Evolutionary conservation across 2,113 vertebrate species (phyloP).

Genomic region (Pygoscelis antarcticus): DNA sequence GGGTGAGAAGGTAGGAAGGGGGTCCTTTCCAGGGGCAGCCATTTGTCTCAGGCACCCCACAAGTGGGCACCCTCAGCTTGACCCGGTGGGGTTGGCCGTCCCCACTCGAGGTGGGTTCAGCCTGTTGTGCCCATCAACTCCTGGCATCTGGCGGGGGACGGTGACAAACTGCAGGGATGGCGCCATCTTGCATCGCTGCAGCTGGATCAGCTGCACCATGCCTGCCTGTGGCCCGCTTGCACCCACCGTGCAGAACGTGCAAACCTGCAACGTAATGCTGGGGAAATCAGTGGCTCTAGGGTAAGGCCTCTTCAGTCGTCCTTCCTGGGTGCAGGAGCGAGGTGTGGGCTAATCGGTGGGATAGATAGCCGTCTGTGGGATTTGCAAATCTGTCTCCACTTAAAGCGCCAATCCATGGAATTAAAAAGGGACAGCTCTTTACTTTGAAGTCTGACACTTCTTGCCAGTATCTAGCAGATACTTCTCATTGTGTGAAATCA

Average conservation of each 20-base stretch:
- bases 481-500: slow-evolving; percentile 17
- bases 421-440: background rate
- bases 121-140: background rate
- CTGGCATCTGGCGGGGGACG: background rate
- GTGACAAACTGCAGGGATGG: fast-evolving
- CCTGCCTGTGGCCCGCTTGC: background rate
- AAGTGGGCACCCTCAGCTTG: background rate
- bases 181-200: background rate
- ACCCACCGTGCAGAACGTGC: fast-evolving
- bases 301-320: background rate
- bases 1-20: background rate
- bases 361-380: background rate
- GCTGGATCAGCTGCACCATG: background rate
- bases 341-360: background rate
- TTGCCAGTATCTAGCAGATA: slow-evolving; percentile 13
- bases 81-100: fast-evolving
- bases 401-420: background rate
- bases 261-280: fast-evolving
- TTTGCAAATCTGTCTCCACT: background rate
- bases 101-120: fast-evolving
- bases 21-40: background rate
- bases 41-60: background rate
- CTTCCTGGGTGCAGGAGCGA: background rate
- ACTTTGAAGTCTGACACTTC: slow-evolving; percentile 52
- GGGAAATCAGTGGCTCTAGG: background rate